A percentile compares a stretch with the other conserved stretches of the same genome.
Conservation (phyloP, 2,888 invertebrate species). For the Molanna angustata region DNA sequence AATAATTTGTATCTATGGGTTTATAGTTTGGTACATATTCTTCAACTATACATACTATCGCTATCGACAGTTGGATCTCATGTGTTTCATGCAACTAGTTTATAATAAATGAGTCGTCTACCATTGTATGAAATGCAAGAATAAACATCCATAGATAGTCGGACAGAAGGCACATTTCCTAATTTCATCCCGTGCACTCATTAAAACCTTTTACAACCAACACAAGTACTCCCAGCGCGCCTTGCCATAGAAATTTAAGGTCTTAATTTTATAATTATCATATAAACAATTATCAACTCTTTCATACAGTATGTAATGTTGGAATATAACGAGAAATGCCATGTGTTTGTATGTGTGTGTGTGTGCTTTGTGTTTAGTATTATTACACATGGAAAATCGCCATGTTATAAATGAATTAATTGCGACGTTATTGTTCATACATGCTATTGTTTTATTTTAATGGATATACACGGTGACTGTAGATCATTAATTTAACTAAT, state of each 20-base stretch:
- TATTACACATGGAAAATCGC: slow-evolving; percentile 9
- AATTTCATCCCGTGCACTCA: no score
- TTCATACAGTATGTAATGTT: slow-evolving; percentile 20
- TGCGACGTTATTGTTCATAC: slow-evolving; percentile 14
- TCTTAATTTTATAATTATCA: slow-evolving; percentile 31
- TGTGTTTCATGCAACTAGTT: no score
- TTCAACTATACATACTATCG: no score
- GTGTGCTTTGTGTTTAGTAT: slow-evolving; percentile 15
- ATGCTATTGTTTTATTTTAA: slow-evolving; percentile 14
- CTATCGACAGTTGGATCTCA: no score
- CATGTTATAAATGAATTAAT: slow-evolving; percentile 11
- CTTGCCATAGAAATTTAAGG: slow-evolving; percentile 23
- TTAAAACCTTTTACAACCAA: slow-evolving; percentile 18
- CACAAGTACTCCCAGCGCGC: slow-evolving; percentile 14
- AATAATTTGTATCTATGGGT: no score
- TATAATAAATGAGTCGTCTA: no score
- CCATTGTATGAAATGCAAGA: no score
- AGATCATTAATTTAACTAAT: no score
- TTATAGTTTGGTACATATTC: no score
- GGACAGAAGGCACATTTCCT: no score
- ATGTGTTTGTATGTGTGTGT: slow-evolving; percentile 11
- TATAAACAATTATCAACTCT: slow-evolving; percentile 30
- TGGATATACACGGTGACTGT: no score
- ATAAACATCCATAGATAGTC: no score
- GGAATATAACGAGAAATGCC: slow-evolving; percentile 13